Conservation (phyloP, 2,797 vertebrate species). For the Xyrichtys novacula region DNA sequence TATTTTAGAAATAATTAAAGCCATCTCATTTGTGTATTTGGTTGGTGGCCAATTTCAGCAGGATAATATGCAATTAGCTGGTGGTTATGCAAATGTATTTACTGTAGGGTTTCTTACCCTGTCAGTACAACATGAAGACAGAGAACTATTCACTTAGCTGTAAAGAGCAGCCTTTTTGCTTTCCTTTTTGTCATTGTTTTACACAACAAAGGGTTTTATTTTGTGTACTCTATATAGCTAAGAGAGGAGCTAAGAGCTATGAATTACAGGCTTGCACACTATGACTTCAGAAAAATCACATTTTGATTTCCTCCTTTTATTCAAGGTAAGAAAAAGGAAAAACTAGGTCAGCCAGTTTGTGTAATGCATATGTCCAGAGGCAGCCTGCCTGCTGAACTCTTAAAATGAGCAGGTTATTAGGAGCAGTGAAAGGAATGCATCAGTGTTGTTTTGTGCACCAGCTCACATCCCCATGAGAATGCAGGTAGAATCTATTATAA, state of each 20-base stretch:
- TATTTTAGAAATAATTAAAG: no score
- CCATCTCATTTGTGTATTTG: no score
- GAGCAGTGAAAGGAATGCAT: background rate
- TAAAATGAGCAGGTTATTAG: background rate
- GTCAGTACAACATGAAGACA: no score
- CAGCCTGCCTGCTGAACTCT: conserved; percentile 2
- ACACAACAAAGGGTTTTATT: background rate
- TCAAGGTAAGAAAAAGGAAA: background rate
- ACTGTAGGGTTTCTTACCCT: no score
- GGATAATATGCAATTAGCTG: no score
- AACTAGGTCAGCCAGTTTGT: background rate
- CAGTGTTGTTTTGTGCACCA: background rate
- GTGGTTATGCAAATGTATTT: no score
- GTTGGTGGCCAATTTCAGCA: no score
- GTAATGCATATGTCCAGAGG: background rate
- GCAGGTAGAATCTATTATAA: background rate
- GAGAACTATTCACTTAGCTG: no score
- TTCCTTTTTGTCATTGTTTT: no score
- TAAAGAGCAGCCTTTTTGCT: no score
- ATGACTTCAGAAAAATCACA: background rate
- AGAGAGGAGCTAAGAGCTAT: no score
- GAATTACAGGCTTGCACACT: background rate
- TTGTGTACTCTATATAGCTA: no score
- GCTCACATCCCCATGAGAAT: background rate
- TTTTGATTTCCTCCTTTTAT: background rate